Evolutionary conservation across 1,140 invertebrate species (phyloP).

Genomic region (Lutraria rhynchaena): DNA sequence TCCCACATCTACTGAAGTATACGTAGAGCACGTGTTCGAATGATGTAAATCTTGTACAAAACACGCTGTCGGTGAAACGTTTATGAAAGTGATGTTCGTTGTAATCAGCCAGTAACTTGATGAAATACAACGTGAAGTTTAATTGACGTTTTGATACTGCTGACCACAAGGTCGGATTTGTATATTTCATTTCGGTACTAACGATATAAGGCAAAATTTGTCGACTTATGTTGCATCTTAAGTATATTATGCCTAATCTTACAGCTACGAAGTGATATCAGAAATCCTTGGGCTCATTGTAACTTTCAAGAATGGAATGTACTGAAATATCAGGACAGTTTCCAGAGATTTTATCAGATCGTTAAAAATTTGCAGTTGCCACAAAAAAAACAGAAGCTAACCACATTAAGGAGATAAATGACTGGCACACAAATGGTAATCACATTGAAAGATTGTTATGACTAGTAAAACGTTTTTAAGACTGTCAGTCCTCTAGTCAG

Average conservation of each 20-base stretch:
- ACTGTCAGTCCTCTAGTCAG: not conserved
- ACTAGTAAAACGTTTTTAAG: not conserved
- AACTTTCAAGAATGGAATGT: conserved; percentile 27
- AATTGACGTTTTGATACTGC: not conserved
- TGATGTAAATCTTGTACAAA: too few species aligned
- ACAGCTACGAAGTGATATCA: not conserved
- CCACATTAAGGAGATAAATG: not conserved
- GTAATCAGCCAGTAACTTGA: too few species aligned
- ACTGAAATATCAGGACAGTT: conserved; percentile 11
- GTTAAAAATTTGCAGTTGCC: conserved; percentile 8
- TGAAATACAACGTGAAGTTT: not conserved
- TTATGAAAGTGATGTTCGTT: too few species aligned
- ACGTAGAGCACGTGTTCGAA: too few species aligned
- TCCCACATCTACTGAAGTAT: too few species aligned
- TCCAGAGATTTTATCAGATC: conserved; percentile 26
- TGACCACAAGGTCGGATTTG: not conserved
- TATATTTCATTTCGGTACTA: not conserved
- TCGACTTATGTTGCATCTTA: not conserved
- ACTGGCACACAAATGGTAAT: conserved; percentile 30
- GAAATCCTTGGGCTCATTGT: conserved; percentile 18
- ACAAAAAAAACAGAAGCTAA: not conserved
- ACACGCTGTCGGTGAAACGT: too few species aligned
- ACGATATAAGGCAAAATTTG: not conserved
- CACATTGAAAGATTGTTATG: not conserved
- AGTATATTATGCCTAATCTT: not conserved